Evolutionary conservation across 1,140 invertebrate species (phyloP), one percentile per base, ranked within the genome.

Genomic region (Drosophila azteca): DNA sequence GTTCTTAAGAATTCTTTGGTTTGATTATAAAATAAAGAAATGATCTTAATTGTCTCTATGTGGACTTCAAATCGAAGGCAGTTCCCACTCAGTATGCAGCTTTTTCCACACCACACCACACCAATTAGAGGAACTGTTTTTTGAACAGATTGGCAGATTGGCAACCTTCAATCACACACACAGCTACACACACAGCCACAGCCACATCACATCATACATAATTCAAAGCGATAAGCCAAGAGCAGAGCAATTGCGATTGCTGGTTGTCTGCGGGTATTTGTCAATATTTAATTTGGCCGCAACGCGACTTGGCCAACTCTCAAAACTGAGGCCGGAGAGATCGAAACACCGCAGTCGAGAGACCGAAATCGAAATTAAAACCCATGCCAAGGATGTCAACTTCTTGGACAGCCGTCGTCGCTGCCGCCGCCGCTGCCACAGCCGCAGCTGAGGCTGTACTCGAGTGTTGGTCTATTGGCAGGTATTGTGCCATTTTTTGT

Each of bases 321-420:
- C 31, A 0, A 35, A 35, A 9, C 31, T 35, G 31, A 39, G 26
- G 20, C 20, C 15, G 43, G 43, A 53, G 43, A 82, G 69, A n/a
- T 22, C 50, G 64, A 31, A 41, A 55, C 24, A 50, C 70, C 11
- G 3, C 13, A 39, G 35, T 4, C 11, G 1, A 11, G 7, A 8
- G 35, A 39, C 11, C 13, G 11, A 39, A 39, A 39, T 39, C 35
- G 54, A 67, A 83, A 79, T 59, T 49, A 60, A 82, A 76, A 67
- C 80, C 49, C 53, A 65, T 84, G 72, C 79, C 83, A 87, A 87
- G 83, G 83, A 88, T 88, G 79, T 87, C 83, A 87, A 87, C 83
- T 87, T 88, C 83, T 87, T 82, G 60, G 53, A 65, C 46, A 68
- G 45, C 31, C 17, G 31, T 50, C 26, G 26, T 4, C 3, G 17